phyloP scores from a whole-genome alignment of 2,888 invertebrate species.

The Sphaerophoria taeniata region DNA sequence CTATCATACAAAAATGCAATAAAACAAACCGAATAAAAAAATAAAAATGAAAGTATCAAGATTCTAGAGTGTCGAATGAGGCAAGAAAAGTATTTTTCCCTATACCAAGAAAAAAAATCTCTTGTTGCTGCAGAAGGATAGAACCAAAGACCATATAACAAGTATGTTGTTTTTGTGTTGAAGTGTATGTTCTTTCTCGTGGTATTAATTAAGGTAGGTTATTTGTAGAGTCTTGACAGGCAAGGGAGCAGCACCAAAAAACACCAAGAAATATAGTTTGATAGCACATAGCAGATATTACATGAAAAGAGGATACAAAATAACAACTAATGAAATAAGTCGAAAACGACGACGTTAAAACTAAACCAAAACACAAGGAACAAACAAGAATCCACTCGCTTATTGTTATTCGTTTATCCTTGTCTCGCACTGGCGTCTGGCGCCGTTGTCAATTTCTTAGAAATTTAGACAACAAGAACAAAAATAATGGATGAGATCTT shows the following conservation, averaged over 20 bases:
- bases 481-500: not conserved
- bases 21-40: not conserved
- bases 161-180: too few relatives aligned
- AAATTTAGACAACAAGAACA: not conserved
- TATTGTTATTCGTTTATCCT: constrained; percentile 17
- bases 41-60: not conserved
- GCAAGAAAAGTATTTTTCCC: not conserved
- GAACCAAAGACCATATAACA: too few relatives aligned
- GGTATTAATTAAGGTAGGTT: not conserved
- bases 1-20: constrained; percentile 12
- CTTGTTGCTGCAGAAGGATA: constrained; percentile 18
- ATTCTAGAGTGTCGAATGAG: too few relatives aligned
- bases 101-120: not conserved
- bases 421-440: constrained; percentile 2
- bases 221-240: constrained; percentile 26
- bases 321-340: constrained; percentile 23
- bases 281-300: constrained; percentile 13
- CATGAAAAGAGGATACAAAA: not conserved
- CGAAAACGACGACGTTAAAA: not conserved
- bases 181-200: not conserved
- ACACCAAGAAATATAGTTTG: not conserved
- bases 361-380: not conserved
- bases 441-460: constrained; percentile 20
- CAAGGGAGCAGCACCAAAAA: not conserved
- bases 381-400: not conserved